Base-by-base conservation (phyloP, 2,888 invertebrate genomes). In the Iphiclides podalirius region DNA sequence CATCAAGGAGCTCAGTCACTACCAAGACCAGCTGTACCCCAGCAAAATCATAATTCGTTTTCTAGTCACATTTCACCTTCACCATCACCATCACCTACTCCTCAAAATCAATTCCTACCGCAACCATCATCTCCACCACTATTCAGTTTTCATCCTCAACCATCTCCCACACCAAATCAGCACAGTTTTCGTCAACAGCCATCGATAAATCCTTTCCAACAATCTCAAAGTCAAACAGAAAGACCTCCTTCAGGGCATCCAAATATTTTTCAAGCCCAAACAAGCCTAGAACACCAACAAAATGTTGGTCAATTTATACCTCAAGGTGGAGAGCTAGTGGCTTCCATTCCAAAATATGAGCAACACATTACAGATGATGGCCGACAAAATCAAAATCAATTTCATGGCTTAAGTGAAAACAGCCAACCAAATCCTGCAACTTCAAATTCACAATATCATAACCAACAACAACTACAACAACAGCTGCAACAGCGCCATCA, bases 341-440 rank as follows among this genome's bases (percentile, higher is more conserved):
- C 93, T 47, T 92, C 95, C 12, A 91, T 95, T 50, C 93, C 95
- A 4, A 94, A 94, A 80, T 92, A 91, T 58, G 95, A 96, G 75
- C 94, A 95, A 60, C 95, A 95, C 61, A 90, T 93, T 54, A 91
- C 93, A 9, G 87, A 92, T n/a, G 79, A 83, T 61, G 81, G 77
- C 36, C 72, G 83, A 41, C 73, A 75, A 37, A 57, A 63, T 42
- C 65, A 75, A 64, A 60, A 75, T 13, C 67, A 72, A 54, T 75
- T 73, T 53, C 75, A 64, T 55, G 70, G 70, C 9, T 64, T 84
- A 12, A 72, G 67, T 58, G 72, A 47, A 62, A 58, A 53, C 62
- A 72, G 59, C 60, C 73, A 56, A 57, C 67, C 54, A 28, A 52
- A 63, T 40, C 47, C 61, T 43, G 48, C 62, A 39, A 37, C 53